phyloP scores from a whole-genome alignment of 2,888 invertebrate species.

The Drosophila austrosaltans region DNA sequence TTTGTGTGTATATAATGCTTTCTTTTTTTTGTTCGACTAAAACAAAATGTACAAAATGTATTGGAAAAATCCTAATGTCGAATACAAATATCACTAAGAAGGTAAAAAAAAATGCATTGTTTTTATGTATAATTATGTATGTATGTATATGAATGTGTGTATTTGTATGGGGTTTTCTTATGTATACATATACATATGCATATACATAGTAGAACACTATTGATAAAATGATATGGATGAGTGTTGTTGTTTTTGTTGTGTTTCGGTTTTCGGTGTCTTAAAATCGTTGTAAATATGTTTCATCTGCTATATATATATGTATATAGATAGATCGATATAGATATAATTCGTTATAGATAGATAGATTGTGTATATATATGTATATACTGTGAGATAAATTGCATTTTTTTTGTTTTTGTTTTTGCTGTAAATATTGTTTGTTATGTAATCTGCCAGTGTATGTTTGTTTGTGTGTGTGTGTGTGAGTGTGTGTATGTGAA shows the following conservation, averaged over 20 bases:
- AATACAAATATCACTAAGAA: conserved; percentile 1
- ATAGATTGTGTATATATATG: conserved; percentile 22
- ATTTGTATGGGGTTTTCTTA: conserved; percentile 44
- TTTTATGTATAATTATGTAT: conserved; percentile 12
- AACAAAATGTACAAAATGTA: conserved; percentile 74
- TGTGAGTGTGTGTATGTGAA: conserved; percentile 20
- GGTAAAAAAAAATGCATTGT: conserved; percentile 6
- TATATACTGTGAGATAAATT: conserved; percentile 43
- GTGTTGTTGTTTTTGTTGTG: conserved; percentile 44
- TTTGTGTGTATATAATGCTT: neutral
- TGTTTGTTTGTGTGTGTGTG: conserved; percentile 38
- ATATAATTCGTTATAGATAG: neutral
- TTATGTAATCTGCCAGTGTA: conserved; percentile 64
- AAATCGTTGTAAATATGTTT: conserved; percentile 77
- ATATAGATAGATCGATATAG: conserved; percentile 3
- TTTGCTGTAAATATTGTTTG: conserved; percentile 46
- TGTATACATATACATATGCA: conserved; percentile 29
- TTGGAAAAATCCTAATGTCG: conserved; percentile 43
- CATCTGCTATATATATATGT: conserved; percentile 19
- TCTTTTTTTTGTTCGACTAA: conserved; percentile 55
- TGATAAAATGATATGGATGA: conserved; percentile 68
- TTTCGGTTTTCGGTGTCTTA: conserved; percentile 49
- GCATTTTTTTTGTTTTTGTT: conserved; percentile 31
- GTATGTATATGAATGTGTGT: conserved; percentile 33
- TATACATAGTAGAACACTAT: conserved; percentile 52